phyloP scores from a whole-genome alignment of 2,797 vertebrate genomes.

The Lepus oiostolus region DNA sequence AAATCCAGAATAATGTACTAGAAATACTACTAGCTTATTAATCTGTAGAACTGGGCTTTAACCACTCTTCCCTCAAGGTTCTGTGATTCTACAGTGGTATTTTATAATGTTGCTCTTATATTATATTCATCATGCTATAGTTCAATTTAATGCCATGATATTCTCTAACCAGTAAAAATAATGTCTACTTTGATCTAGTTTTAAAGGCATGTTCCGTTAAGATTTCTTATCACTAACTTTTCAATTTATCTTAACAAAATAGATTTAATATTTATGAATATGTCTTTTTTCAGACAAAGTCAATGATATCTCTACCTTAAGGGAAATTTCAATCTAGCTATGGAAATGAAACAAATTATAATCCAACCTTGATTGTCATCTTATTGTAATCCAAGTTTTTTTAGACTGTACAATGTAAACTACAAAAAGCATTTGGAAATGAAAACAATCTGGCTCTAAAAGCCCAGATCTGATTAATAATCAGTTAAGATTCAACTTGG shows the following conservation, averaged over 20 bases:
- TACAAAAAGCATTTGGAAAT: neutral
- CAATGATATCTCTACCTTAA: slow-evolving; percentile 13
- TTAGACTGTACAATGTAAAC: slow-evolving; percentile 1
- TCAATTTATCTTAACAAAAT: slow-evolving; percentile 37
- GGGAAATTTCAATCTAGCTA: slow-evolving; percentile 50
- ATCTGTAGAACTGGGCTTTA: neutral
- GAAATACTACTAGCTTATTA: neutral
- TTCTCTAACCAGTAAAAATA: slow-evolving; percentile 1
- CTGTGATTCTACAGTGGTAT: neutral
- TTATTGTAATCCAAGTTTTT: neutral
- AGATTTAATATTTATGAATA: neutral
- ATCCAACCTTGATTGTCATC: neutral
- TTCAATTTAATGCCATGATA: slow-evolving; percentile 36
- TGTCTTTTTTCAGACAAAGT: neutral
- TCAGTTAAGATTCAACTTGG: neutral
- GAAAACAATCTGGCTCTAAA: neutral
- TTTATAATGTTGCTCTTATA: slow-evolving; percentile 23
- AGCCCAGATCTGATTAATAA: neutral
- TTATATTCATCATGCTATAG: neutral
- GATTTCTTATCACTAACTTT: slow-evolving; percentile 35
- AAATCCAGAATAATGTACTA: neutral
- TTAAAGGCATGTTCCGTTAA: slow-evolving; percentile 46
- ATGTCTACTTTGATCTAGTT: slow-evolving; percentile 22
- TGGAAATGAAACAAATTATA: slow-evolving; percentile 51
- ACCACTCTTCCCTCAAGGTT: neutral